Evolutionary conservation across 2,113 vertebrate genomes (phyloP).

Genomic region (Halichoerus grypus): DNA sequence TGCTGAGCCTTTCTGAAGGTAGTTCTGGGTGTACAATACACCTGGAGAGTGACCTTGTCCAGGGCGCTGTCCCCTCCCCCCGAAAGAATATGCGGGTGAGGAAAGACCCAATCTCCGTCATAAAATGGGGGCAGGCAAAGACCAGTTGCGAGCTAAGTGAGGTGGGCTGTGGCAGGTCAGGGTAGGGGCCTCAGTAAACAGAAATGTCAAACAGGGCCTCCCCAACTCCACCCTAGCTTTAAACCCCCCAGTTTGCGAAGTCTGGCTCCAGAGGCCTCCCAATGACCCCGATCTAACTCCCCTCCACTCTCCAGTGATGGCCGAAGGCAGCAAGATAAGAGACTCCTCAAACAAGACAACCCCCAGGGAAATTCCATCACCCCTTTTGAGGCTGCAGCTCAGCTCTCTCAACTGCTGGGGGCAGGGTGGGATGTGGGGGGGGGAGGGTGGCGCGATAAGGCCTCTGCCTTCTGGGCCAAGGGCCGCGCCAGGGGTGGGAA

Average conservation of each 20-base stretch:
- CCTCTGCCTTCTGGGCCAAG: neutral
- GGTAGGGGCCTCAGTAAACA: slow-evolving; percentile 71
- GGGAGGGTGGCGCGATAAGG: slow-evolving; percentile 5
- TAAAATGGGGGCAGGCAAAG: slow-evolving; percentile 66
- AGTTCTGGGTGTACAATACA: slow-evolving; percentile 11
- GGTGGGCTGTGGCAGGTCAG: slow-evolving; percentile 5
- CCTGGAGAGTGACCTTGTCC: slow-evolving; percentile 31
- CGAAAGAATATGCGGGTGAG: neutral
- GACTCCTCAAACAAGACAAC: slow-evolving; percentile 42
- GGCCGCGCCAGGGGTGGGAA: neutral
- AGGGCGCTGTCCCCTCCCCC: neutral
- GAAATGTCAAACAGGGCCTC: slow-evolving; percentile 63
- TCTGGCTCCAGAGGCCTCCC: slow-evolving; percentile 60
- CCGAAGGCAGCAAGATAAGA: slow-evolving; percentile 69
- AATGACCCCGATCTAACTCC: slow-evolving; percentile 68
- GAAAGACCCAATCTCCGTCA: slow-evolving; percentile 38
- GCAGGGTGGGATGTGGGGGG: neutral
- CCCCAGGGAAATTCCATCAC: slow-evolving; percentile 40
- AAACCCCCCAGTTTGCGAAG: neutral
- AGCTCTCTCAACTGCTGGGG: neutral
- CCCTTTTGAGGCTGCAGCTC: neutral
- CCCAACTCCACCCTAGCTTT: slow-evolving; percentile 33
- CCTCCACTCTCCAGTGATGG: neutral
- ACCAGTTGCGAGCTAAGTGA: neutral
- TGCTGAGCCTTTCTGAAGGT: slow-evolving; percentile 28